Evolutionary conservation across 2,113 vertebrate genomes (phyloP).

Genomic region (Crotalus horridus): DNA sequence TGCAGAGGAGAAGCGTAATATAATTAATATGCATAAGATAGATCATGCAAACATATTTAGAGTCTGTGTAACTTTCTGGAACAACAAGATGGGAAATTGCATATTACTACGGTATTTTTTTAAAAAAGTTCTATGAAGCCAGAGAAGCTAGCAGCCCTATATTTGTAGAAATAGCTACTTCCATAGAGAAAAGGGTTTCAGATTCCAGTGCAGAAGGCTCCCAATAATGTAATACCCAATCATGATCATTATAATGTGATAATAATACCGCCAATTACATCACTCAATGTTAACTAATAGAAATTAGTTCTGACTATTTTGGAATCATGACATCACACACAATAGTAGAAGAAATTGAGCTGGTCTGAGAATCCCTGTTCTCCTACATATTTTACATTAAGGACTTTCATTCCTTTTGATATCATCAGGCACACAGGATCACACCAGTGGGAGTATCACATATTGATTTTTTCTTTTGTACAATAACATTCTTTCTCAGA

Average conservation of each 20-base stretch:
- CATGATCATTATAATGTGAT: neutral
- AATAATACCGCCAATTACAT: neutral
- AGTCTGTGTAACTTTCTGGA: constrained; percentile 66
- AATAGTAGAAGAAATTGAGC: neutral
- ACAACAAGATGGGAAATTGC: constrained; percentile 36
- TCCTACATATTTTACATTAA: neutral
- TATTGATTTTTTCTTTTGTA: neutral
- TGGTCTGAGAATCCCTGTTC: neutral
- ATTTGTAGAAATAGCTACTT: constrained; percentile 30
- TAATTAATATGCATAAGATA: constrained; percentile 66
- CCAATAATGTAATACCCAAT: neutral
- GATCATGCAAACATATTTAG: constrained; percentile 65
- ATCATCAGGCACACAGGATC: neutral
- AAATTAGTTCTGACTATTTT: neutral
- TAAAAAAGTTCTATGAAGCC: neutral
- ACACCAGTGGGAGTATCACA: neutral
- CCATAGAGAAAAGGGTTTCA: neutral
- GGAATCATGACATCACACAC: neutral
- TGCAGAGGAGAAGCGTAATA: constrained; percentile 69
- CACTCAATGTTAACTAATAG: neutral
- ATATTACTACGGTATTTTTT: neutral
- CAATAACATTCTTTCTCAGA: neutral
- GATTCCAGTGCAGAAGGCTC: neutral
- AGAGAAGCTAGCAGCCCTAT: constrained; percentile 3
- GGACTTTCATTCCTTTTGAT: neutral